Evolutionary conservation across 2,113 vertebrate genomes (phyloP), one percentile per base, ranked within the genome.

Genomic region (Caretta caretta): DNA sequence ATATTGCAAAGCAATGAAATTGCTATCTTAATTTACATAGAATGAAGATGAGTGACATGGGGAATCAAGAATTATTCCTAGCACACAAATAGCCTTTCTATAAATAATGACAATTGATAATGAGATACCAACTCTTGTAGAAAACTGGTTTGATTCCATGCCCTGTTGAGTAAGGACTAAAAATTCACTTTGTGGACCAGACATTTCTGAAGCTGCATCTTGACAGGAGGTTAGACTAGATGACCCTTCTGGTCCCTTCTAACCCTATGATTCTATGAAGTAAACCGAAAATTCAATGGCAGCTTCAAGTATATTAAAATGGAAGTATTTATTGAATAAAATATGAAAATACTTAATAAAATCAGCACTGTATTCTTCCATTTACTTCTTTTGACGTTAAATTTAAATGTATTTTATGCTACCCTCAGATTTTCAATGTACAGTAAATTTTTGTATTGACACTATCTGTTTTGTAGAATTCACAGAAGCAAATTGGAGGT

Each of bases 331-430:
- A 65, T 22, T 82, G 62, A 92, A 92, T 25, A 56, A 75, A 92
- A 82, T 75, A 75, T 42, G 69, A 75, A 88, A 54, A n/a, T 48
- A 79, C 93, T 80, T 89, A 92, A 87, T 78, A 85, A 88, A 92
- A 94, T 25, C 4, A 88, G 27, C 38, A 20, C 69, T 11, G 91
- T 88, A 86, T 90, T 84, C 51, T 90, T 76, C 80, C 9, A 38
- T 50, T 59, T 13, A 86, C 8, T 83, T 62, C 90, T 57, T 90
- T 72, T 25, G 84, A 84, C 48, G 76, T 84, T 0, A 8, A 8
- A 14, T 2, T 51, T 27, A n/a, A n/a, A 88, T 50, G 78, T 76
- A 56, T 76, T 72, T 29, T 50, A 69, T 6, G 35, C 22, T 90
- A 27, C 0, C 1, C 54, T 38, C 79, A 20, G 56, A 31, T 29